phyloP scores from a whole-genome alignment of 2,113 vertebrate species.

The Dicrurus megarhynchus region DNA sequence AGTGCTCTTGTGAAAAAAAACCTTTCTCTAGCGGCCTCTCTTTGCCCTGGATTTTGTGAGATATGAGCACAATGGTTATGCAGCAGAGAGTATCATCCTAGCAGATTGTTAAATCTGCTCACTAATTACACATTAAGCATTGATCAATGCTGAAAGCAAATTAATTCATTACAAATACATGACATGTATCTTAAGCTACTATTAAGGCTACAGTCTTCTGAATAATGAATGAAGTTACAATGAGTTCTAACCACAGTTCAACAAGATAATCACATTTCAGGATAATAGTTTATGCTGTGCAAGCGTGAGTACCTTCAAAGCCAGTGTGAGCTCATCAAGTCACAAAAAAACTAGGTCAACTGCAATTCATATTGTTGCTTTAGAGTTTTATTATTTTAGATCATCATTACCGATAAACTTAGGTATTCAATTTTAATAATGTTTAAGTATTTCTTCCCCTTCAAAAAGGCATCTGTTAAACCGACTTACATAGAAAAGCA shows the following conservation, averaged over 20 bases:
- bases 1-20: background rate
- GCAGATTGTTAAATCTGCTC: background rate
- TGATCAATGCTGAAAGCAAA: background rate
- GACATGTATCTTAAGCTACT: background rate
- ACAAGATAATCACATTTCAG: conserved; percentile 14
- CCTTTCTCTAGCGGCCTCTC: background rate
- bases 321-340: background rate
- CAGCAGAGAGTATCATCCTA: background rate
- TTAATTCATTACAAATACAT: background rate
- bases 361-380: background rate
- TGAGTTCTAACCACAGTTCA: conserved; percentile 1
- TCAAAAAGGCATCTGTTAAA: background rate
- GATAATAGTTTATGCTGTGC: background rate
- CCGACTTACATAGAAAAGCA: background rate
- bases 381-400: background rate
- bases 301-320: background rate
- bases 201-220: background rate
- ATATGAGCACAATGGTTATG: background rate
- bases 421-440: background rate
- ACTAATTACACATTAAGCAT: background rate
- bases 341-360: background rate
- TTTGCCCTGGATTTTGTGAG: background rate
- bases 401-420: background rate
- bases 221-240: conserved; percentile 28
- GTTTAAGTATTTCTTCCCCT: background rate